These are phyloP conservation scores for Mantis religiosa DNA, from an alignment of 2,888 invertebrate genomes.

Conservation along the genomic window DNA sequence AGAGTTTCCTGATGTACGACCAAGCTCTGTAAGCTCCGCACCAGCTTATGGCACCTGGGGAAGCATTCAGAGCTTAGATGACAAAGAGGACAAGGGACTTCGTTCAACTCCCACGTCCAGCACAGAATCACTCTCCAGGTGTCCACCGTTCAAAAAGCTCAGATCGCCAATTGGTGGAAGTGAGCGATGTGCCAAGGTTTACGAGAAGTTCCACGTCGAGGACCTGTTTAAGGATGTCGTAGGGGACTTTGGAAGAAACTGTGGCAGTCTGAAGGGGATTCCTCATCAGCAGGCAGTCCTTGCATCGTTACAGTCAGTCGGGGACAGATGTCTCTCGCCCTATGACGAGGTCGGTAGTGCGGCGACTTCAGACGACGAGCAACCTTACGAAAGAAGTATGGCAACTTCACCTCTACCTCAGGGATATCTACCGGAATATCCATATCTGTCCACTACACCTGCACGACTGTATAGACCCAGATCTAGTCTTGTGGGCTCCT, in stretches of 20 bases:
- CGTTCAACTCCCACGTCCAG: not conserved
- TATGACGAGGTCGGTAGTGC: not conserved
- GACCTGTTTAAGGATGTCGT: slow-evolving; percentile 50
- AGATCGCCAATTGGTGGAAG: slow-evolving; percentile 22
- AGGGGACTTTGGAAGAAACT: slow-evolving; percentile 46
- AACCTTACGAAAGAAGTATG: not conserved
- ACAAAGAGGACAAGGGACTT: not conserved
- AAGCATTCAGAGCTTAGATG: not conserved
- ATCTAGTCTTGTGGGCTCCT: slow-evolving; percentile 47
- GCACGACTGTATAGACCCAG: slow-evolving; percentile 51
- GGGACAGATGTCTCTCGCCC: not conserved
- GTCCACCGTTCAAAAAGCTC: not conserved
- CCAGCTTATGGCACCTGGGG: not conserved
- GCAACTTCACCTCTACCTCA: slow-evolving; percentile 44
- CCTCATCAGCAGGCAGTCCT: slow-evolving; percentile 53
- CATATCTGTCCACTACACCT: slow-evolving; percentile 51
- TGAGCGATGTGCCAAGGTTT: slow-evolving; percentile 45
- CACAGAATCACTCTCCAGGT: not conserved
- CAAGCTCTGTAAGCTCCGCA: not conserved
- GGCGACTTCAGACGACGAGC: not conserved
- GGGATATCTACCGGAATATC: slow-evolving; percentile 50
- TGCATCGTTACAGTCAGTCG: slow-evolving; percentile 43
- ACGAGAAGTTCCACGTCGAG: slow-evolving; percentile 52
- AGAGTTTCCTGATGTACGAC: not conserved
- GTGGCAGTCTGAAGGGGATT: slow-evolving; percentile 48